A percentile compares a stretch with the other conserved stretches of the same genome.
These are phyloP conservation scores for Lepetodrilus schrolli DNA, from an alignment of 2,888 invertebrate genomes.

Conservation along the genomic window DNA sequence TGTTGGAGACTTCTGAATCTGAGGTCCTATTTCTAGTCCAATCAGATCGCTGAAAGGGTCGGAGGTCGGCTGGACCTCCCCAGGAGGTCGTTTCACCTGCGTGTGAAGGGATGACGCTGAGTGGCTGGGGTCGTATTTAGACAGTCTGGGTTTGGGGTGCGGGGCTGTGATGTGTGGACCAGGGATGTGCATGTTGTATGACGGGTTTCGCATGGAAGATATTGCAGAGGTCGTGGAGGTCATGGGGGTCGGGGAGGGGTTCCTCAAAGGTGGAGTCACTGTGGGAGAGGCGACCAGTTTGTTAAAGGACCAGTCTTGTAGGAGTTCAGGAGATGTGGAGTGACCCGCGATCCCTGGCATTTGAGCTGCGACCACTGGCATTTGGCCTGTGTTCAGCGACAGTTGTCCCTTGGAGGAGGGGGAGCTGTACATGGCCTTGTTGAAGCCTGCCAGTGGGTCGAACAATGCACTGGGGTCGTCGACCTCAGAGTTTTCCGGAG, in stretches of 20 bases:
- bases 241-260: no score
- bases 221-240: no score
- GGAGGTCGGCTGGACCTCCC: neutral
- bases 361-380: no score
- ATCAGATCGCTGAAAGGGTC: neutral
- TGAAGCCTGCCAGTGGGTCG: constrained; percentile 31
- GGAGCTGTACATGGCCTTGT: neutral
- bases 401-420: no score
- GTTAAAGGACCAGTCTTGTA: constrained; percentile 54
- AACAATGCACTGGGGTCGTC: constrained; percentile 28
- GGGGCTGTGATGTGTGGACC: neutral
- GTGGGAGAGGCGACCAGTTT: constrained; percentile 35
- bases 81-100: neutral
- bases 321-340: constrained; percentile 41
- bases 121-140: neutral
- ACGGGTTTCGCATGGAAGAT: neutral
- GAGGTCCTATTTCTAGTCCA: neutral
- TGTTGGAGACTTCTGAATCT: neutral
- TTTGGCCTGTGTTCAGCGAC: no score
- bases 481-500: constrained; percentile 6
- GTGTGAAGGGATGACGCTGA: neutral
- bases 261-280: neutral
- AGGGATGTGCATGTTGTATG: neutral
- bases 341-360: no score
- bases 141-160: neutral